These are phyloP conservation scores for Brachyptera risi DNA, from an alignment of 2,888 invertebrate species.

Conservation along the genomic window DNA sequence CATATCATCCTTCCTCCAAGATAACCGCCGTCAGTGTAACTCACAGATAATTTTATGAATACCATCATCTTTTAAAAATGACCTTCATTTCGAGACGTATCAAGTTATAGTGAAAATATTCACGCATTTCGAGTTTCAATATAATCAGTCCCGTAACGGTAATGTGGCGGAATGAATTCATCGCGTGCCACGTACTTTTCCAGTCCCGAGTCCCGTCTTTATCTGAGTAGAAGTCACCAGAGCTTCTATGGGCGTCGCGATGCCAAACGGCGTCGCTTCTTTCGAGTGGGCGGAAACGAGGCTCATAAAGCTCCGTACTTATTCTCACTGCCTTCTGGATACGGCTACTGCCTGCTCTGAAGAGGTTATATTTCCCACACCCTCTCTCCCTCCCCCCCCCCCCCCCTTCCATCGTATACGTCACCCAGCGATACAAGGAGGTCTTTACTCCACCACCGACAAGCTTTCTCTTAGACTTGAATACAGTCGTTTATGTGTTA, in stretches of 20 bases:
- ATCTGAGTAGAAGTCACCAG: neutral
- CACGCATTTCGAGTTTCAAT: slow-evolving; percentile 11
- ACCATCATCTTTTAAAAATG: neutral
- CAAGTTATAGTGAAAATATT: slow-evolving; percentile 1
- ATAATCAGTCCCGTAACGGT: slow-evolving; percentile 19
- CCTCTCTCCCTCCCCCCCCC: too few relatives aligned
- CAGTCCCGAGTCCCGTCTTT: too few relatives aligned
- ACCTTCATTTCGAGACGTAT: neutral
- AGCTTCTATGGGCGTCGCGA: neutral
- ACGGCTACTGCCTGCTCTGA: neutral
- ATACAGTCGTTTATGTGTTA: too few relatives aligned
- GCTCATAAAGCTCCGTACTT: slow-evolving; percentile 5
- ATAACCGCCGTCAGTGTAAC: too few relatives aligned
- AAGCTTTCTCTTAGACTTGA: too few relatives aligned
- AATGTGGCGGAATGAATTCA: slow-evolving; percentile 17
- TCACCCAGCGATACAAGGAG: too few relatives aligned
- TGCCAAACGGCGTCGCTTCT: neutral
- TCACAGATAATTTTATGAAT: neutral
- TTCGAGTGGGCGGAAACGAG: slow-evolving; percentile 10
- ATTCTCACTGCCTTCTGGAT: neutral
- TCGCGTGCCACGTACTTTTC: neutral
- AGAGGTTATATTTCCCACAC: neutral
- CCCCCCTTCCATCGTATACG: too few relatives aligned
- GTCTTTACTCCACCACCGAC: too few relatives aligned
- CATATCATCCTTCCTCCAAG: too few relatives aligned